These are phyloP conservation scores for Temnothorax ravouxi DNA, from an alignment of 2,888 invertebrate species.

Conservation along the genomic window DNA sequence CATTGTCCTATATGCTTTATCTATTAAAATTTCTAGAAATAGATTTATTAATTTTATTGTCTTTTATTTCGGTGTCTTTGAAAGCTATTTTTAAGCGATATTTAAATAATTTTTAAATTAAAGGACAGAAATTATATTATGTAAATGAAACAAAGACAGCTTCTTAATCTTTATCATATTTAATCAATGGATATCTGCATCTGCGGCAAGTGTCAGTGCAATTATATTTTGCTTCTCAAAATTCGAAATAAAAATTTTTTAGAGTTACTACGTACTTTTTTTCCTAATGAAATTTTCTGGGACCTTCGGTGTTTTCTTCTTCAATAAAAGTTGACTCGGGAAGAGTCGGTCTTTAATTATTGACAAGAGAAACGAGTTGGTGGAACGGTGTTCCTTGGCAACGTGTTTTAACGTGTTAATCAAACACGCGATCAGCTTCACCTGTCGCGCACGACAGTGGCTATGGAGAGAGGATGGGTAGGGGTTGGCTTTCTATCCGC, in stretches of 20 bases:
- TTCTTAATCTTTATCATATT: background rate
- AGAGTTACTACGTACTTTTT: background rate
- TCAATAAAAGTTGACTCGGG: slow-evolving; percentile 13
- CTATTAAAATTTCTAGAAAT: background rate
- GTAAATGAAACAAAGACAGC: background rate
- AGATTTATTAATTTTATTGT: background rate
- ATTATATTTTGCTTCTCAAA: background rate
- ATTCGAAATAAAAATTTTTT: background rate
- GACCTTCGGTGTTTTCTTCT: background rate
- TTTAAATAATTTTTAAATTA: background rate
- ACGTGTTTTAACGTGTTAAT: slow-evolving; percentile 63
- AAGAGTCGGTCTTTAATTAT: slow-evolving; percentile 30
- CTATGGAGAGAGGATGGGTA: background rate
- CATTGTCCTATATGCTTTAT: background rate
- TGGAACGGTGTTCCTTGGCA: slow-evolving; percentile 18
- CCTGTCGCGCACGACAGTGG: slow-evolving; percentile 53
- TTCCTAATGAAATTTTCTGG: background rate
- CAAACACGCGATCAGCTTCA: slow-evolving; percentile 60
- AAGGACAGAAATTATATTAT: background rate
- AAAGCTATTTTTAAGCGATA: background rate
- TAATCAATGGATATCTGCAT: background rate
- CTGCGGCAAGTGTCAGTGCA: background rate
- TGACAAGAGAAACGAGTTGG: slow-evolving; percentile 32
- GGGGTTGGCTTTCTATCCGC: slow-evolving; percentile 58
- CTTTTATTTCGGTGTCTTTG: background rate